These are phyloP conservation scores for Toxotes chatareus DNA, from an alignment of 2,113 vertebrate species.

Conservation along the genomic window DNA sequence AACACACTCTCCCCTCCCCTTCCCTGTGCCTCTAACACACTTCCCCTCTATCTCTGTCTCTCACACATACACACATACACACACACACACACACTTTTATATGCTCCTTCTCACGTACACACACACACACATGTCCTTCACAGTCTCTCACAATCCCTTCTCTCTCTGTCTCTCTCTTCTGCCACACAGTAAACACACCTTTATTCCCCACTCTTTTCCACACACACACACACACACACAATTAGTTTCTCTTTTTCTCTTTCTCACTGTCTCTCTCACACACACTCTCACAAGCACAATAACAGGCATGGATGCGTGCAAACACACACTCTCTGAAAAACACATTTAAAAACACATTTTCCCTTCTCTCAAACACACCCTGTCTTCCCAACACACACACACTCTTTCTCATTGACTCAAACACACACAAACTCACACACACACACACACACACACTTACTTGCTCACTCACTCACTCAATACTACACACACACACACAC, in stretches of 20 bases:
- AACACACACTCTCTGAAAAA: slow-evolving; percentile 50
- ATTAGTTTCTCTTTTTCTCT: slow-evolving; percentile 37
- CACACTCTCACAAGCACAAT: slow-evolving; percentile 48
- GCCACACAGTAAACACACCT: slow-evolving; percentile 74
- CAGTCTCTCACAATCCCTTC: slow-evolving; percentile 56
- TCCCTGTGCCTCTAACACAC: slow-evolving; percentile 77
- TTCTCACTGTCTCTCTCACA: slow-evolving; percentile 24
- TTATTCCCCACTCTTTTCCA: slow-evolving; percentile 49
- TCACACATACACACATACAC: slow-evolving; percentile 7
- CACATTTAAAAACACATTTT: slow-evolving; percentile 75
- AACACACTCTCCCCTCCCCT: slow-evolving; percentile 77
- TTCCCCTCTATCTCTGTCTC: slow-evolving; percentile 75
- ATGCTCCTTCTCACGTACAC: slow-evolving; percentile 56
- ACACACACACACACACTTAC: slow-evolving; percentile 12
- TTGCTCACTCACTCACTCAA: slow-evolving; percentile 33
- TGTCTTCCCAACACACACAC: slow-evolving; percentile 56
- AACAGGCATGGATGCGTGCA: slow-evolving; percentile 36
- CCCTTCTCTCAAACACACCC: slow-evolving; percentile 64
- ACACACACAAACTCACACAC: neutral
- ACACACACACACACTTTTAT: slow-evolving; percentile 57
- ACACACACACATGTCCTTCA: slow-evolving; percentile 71
- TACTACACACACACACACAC: slow-evolving; percentile 59
- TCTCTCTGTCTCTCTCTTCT: slow-evolving; percentile 47
- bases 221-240: slow-evolving; percentile 37
- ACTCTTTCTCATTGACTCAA: slow-evolving; percentile 36